phyloP scores from a whole-genome alignment of 2,797 vertebrate genomes.

The Labroides dimidiatus region DNA sequence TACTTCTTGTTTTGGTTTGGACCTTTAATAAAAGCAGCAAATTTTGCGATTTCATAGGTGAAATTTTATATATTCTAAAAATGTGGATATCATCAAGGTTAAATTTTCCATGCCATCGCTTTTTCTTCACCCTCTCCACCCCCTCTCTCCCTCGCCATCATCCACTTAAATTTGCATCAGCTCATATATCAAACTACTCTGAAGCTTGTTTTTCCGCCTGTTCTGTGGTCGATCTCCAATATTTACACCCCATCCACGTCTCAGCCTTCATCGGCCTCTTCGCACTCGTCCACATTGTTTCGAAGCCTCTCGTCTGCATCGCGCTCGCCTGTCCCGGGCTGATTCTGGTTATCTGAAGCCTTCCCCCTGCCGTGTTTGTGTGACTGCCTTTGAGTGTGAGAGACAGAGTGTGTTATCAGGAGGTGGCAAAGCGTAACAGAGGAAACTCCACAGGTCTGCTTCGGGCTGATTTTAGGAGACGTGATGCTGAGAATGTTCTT shows the following conservation, averaged over 20 bases:
- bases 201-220: slow-evolving; percentile 37
- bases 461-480: slow-evolving; percentile 62
- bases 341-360: slow-evolving; percentile 71
- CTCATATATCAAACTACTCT: slow-evolving; percentile 54
- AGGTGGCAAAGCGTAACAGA: slow-evolving; percentile 54
- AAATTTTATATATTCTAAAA: no score
- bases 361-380: slow-evolving; percentile 61
- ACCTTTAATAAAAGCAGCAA: background rate
- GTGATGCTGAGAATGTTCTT: slow-evolving; percentile 33
- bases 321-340: slow-evolving; percentile 7
- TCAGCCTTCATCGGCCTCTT: background rate
- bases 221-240: background rate
- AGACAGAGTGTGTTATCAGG: slow-evolving; percentile 64
- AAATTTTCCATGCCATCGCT: no score
- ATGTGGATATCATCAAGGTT: no score
- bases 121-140: background rate
- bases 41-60: no score
- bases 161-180: slow-evolving; percentile 22
- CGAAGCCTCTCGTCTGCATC: slow-evolving; percentile 15
- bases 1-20: no score
- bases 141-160: no score
- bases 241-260: slow-evolving; percentile 42
- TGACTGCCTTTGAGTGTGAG: slow-evolving; percentile 19
- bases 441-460: slow-evolving; percentile 72
- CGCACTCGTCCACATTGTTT: slow-evolving; percentile 41